These are phyloP conservation scores for human (Homo sapiens) DNA, from an alignment of 2,113 vertebrate species.

Conservation along the genomic window GRCh38 chr4:138196001-138196500, in stretches of 20 bases:
- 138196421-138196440: not conserved
- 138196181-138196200: constrained; percentile 70
- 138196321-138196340: not conserved
- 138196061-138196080: constrained; percentile 68
- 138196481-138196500: not conserved
- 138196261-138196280: not conserved
- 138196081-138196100: constrained; percentile 56
- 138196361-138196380: not conserved
- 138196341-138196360: not conserved
- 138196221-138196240: constrained; percentile 53
- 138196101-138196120: constrained; percentile 75
- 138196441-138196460: fast-evolving
- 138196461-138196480: not conserved
- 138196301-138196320: not conserved
- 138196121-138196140: constrained; percentile 71
- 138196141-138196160: constrained; percentile 54
- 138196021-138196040: not conserved
- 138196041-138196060: constrained; percentile 30
- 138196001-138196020: constrained; percentile 13
- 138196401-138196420: fast-evolving
- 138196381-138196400: not conserved
- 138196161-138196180: constrained; percentile 72
- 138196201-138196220: constrained; percentile 71
- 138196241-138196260: constrained; percentile 40
- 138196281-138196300: not conserved